Percentiles rank a stretch among this genome's conserved stretches.
Conservation (phyloP, 1,140 invertebrate species). For the Coenobita brevimanus region DNA sequence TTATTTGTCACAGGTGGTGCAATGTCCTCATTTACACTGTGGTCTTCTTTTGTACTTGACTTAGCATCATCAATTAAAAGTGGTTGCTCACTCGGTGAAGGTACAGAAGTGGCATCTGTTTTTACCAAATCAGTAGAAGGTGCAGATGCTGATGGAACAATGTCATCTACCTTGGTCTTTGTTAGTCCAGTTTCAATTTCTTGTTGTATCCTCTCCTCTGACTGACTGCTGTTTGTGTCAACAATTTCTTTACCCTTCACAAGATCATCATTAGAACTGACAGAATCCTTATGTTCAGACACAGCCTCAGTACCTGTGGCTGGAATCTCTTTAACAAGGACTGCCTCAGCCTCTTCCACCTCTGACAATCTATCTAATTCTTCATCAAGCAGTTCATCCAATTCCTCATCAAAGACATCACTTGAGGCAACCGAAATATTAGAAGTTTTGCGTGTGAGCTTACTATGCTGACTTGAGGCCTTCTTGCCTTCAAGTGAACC, state of each 20-base stretch:
- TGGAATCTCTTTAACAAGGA: neutral
- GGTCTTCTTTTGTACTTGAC: too few species aligned
- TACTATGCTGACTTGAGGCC: neutral
- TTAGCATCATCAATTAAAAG: too few species aligned
- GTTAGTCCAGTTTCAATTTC: neutral
- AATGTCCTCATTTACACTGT: too few species aligned
- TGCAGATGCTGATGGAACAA: too few species aligned
- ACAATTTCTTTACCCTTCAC: neutral
- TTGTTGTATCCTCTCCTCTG: neutral
- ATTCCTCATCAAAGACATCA: slow-evolving; percentile 54
- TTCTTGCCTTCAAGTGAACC: neutral
- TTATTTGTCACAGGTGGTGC: neutral
- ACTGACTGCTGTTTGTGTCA: neutral
- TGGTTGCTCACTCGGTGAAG: too few species aligned
- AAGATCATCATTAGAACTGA: neutral
- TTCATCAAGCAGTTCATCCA: slow-evolving; percentile 55
- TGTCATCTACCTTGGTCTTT: neutral
- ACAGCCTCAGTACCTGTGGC: neutral
- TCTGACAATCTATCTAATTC: slow-evolving; percentile 57
- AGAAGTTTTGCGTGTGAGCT: slow-evolving; percentile 35
- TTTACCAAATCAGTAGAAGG: too few species aligned
- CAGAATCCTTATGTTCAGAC: neutral
- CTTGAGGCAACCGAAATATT: slow-evolving; percentile 40
- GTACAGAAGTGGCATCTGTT: too few species aligned
- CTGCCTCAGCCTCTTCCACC: slow-evolving; percentile 16